These are phyloP conservation scores for Phocides pigmalion DNA, from an alignment of 1,140 invertebrate species.

Conservation along the genomic window DNA sequence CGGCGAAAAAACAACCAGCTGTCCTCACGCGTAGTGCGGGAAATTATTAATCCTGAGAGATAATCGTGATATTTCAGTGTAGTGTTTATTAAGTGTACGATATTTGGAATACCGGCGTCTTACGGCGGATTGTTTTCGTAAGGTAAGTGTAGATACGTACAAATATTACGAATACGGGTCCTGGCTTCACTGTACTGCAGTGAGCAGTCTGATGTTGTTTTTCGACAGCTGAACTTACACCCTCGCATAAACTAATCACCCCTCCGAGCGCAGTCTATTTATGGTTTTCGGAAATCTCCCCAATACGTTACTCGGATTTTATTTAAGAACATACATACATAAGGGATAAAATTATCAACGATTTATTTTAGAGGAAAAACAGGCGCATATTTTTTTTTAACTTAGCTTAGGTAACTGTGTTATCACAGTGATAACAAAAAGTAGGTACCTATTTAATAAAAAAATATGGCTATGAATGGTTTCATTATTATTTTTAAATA, in stretches of 20 bases:
- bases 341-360: no score
- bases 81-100: slow-evolving; percentile 52
- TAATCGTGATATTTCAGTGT: slow-evolving; percentile 48
- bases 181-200: background rate
- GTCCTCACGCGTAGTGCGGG: slow-evolving; percentile 46
- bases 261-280: slow-evolving; percentile 20
- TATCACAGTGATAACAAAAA: no score
- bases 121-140: slow-evolving; percentile 57
- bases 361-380: no score
- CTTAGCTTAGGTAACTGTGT: no score
- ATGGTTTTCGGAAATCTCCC: slow-evolving; percentile 16
- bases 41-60: slow-evolving; percentile 46
- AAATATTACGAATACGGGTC: slow-evolving; percentile 40
- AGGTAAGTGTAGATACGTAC: slow-evolving; percentile 55
- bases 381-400: no score
- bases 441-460: no score
- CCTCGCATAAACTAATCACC: slow-evolving; percentile 25
- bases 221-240: slow-evolving; percentile 27
- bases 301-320: background rate
- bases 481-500: no score
- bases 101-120: slow-evolving; percentile 66
- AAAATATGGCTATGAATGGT: no score
- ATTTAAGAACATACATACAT: background rate
- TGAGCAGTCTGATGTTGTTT: slow-evolving; percentile 30
- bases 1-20: slow-evolving; percentile 62